phyloP scores from a whole-genome alignment of 2,113 vertebrate genomes.

The Addax nasomaculatus region DNA sequence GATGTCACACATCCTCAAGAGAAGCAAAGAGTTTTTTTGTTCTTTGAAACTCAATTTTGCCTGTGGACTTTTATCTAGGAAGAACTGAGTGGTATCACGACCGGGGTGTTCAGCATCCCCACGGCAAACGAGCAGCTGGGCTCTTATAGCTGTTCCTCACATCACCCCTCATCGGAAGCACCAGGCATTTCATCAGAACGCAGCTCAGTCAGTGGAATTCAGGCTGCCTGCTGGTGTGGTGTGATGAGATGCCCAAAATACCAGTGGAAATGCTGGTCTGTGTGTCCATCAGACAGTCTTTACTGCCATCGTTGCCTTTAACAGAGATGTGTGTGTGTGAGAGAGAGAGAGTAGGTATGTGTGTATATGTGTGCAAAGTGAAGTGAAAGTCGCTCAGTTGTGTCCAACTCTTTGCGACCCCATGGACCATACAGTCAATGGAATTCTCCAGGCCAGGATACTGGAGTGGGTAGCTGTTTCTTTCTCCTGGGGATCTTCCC shows the following conservation, averaged over 20 bases:
- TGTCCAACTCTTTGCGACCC: not conserved
- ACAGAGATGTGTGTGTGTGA: not conserved
- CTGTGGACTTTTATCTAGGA: not conserved
- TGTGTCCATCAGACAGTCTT: not conserved
- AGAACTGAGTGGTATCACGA: not conserved
- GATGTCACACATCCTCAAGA: not conserved
- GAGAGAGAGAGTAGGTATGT: too few relatives aligned
- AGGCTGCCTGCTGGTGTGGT: accelerated
- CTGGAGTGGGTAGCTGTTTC: not conserved
- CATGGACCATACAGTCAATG: not conserved
- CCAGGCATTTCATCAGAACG: not conserved
- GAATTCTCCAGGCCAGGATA: not conserved
- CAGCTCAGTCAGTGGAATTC: not conserved
- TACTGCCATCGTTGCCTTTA: not conserved
- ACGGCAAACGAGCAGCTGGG: not conserved
- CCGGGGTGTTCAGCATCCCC: not conserved
- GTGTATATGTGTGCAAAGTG: not conserved
- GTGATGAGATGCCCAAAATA: not conserved
- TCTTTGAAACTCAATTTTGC: not conserved
- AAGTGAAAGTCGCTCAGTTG: not conserved
- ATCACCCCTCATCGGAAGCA: not conserved
- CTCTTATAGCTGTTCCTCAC: not conserved
- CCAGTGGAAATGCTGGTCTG: too few relatives aligned
- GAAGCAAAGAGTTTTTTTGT: not conserved
- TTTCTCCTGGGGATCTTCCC: not conserved